phyloP scores from a whole-genome alignment of 2,113 vertebrate genomes.

The Regulus satrapa region DNA sequence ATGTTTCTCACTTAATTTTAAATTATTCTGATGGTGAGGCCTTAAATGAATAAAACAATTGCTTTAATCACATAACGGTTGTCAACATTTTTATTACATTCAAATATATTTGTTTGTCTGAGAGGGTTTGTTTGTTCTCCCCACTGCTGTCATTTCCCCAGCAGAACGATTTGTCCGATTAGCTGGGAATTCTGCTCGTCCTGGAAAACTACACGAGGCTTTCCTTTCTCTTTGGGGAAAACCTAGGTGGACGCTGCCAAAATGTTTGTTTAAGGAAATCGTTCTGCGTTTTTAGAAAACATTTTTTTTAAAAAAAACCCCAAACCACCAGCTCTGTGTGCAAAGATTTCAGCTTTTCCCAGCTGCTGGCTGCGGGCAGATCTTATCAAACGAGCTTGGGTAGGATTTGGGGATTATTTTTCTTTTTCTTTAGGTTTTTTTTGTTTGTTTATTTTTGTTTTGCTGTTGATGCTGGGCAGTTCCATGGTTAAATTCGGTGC shows the following conservation, averaged over 20 bases:
- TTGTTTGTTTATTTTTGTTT: background rate
- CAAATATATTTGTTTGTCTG: conserved; percentile 16
- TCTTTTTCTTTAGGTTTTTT: background rate
- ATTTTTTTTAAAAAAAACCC: background rate
- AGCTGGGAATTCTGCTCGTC: background rate
- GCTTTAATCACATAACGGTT: conserved; percentile 37
- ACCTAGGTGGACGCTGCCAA: background rate
- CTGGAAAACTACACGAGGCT: background rate
- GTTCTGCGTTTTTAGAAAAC: background rate
- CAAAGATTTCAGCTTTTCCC: background rate
- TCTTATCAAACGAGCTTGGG: background rate
- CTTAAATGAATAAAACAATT: conserved; percentile 41
- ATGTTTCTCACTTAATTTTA: conserved; percentile 43
- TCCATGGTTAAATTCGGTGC: background rate
- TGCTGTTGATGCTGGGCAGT: background rate
- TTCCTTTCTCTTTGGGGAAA: background rate
- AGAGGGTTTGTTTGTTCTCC: conserved; percentile 16
- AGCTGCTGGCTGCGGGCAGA: background rate
- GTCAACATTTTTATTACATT: conserved; percentile 7
- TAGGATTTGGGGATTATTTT: background rate
- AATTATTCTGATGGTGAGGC: conserved; percentile 18
- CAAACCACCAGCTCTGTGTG: background rate
- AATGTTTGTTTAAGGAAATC: background rate
- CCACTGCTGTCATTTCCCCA: conserved; percentile 15
- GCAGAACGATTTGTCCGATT: background rate